Base-by-base conservation (phyloP, 2,888 invertebrate species). In the Dendrolimus houi region DNA sequence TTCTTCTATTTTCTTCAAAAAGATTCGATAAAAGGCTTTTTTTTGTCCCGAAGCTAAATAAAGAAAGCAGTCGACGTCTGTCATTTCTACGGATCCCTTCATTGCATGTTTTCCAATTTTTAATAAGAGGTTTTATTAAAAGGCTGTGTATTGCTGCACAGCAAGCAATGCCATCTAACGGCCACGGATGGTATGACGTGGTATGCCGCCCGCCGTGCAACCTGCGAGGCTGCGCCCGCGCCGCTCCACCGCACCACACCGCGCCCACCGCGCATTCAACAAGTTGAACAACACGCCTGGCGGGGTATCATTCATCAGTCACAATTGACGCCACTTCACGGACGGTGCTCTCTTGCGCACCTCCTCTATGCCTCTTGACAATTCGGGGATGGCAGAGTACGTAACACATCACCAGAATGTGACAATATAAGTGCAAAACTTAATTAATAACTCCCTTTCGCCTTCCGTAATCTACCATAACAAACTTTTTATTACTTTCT, bases 401-500 rank as follows among this genome's bases (percentile, higher is more conserved):
- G 71, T 69, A 79, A 79, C 77, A 81, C 77, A 79, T 77, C 77
- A 84, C 70, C 88, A 89, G 81, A 86, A 89, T 89, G 89, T 89
- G 87, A 89, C 81, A 77, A 77, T 83, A 79, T 70, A 78, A 80
- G 80, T 82, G 85, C 70, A 72, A 74, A 68, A 72, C 71, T 69
- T 75, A 76, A 67, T 73, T 72, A 72, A 81, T 78, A 72, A 79
- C 74, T 79, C 80, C 77, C 77, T 78, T 83, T 83, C 81, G 77
- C 71, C 83, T 82, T 86, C 76, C 75, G 68, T 75, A 74, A 79
- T 77, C 76, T 74, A 78, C 75, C 74, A 69, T 66, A 75, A 78
- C 70, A 78, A 81, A 87, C 85, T 83, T 79, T 83, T 81, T 81
- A 83, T 79, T 76, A 84, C 88, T 87, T 87, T 88, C 88, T 87